Evolutionary conservation across 2,113 vertebrate genomes (phyloP), one percentile per base, ranked within the genome.

Genomic region (Heterochromis multidens): DNA sequence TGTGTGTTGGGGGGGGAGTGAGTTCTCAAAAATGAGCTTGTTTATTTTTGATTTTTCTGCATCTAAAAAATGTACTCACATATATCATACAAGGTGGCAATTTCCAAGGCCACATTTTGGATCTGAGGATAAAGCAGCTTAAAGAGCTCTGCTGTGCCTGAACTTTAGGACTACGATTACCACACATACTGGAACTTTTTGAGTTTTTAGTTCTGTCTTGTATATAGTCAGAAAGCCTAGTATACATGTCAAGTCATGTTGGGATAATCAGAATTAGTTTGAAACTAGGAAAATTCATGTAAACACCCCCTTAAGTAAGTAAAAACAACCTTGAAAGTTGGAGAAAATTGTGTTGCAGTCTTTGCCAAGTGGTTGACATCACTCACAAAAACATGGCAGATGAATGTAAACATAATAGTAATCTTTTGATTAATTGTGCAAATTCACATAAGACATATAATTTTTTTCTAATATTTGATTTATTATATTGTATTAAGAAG

Each of bases 31-130:
- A 62, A 67, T 4, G 3, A 70, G 61, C 37, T 77, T 33, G 8
- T 83, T 89, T 74, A 52, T 79, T 61, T 88, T 31, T 31, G 2
- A 77, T 83, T 56, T 74, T 52, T 77, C 60, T 52, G 56, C 70
- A 25, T 25, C 82, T 72, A 35, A 46, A 13, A 46, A 46, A 40
- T 12, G 3, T 60, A 72, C 54, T 16, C n/a, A n/a, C 56, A 62
- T 83, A 35, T 57, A 8, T 37, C 58, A 74, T 77, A 63, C n/a
- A 60, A 21, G 25, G 57, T 33, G 67, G 83, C 72, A 87, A 63
- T 54, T 79, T 88, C 87, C 88, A 77, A 43, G 76, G 43, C 61
- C 29, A 19, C 54, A 7, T 23, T 79, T 67, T 54, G 49, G n/a
- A 83, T 81, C 4, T 16, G 9, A 79, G 67, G 25, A 74, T 46